Percentiles rank a stretch among this genome's conserved stretches.
Evolutionary conservation across 2,797 vertebrate species (phyloP).

Genomic region (Lacerta viridis): DNA sequence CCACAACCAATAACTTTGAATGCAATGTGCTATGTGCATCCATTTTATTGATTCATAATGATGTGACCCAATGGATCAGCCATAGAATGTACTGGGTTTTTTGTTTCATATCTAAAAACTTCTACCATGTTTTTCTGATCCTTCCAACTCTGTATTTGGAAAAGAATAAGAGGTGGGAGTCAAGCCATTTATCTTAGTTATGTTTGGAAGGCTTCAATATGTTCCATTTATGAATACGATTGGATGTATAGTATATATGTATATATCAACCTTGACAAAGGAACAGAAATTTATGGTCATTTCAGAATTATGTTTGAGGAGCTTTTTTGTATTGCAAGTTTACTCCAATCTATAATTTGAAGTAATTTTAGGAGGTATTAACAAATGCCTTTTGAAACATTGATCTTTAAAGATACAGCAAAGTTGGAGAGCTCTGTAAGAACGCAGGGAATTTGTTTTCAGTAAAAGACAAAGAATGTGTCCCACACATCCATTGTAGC

Average conservation of each 20-base stretch:
- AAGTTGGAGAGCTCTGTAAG: constrained; percentile 26
- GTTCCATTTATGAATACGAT: neutral
- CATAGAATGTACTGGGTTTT: neutral
- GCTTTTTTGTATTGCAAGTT: neutral
- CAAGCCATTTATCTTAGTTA: neutral
- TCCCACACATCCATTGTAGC: constrained; percentile 33
- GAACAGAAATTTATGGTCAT: constrained; percentile 11
- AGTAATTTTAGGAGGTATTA: constrained; percentile 12
- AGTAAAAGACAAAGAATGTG: neutral
- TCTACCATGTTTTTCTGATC: neutral
- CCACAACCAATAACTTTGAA: neutral
- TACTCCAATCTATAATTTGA: neutral
- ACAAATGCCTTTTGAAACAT: constrained; percentile 19
- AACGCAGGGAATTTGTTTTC: constrained; percentile 49
- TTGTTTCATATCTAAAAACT: neutral
- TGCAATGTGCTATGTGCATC: neutral
- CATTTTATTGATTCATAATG: neutral
- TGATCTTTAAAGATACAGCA: constrained; percentile 15
- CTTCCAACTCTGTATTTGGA: neutral
- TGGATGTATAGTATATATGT: neutral
- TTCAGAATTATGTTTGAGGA: neutral
- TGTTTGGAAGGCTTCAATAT: neutral
- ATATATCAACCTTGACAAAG: neutral
- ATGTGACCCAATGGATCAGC: neutral
- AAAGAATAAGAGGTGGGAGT: neutral